phyloP scores from a whole-genome alignment of 2,797 vertebrate species.

The Etheostoma perlongum region DNA sequence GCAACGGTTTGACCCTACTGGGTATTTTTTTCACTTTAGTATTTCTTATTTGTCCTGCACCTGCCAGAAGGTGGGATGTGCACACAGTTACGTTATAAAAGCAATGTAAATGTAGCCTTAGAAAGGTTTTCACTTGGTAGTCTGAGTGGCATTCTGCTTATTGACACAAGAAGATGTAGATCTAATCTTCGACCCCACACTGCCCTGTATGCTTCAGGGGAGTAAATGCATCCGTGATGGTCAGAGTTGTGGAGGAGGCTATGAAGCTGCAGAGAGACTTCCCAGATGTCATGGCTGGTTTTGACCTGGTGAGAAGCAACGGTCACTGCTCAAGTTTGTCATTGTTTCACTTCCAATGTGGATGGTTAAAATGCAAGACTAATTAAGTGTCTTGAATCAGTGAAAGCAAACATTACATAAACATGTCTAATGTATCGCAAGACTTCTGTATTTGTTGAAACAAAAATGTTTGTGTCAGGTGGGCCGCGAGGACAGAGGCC shows the following conservation, averaged over 20 bases:
- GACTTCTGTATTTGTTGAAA: neutral
- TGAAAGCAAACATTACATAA: neutral
- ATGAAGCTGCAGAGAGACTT: constrained; percentile 85
- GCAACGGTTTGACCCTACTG: too few relatives aligned
- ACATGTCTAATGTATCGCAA: neutral
- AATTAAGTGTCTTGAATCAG: neutral
- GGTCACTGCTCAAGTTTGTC: neutral
- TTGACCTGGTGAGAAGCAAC: constrained; percentile 89
- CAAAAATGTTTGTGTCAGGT: constrained; percentile 74
- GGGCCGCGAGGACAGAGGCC: constrained; percentile 90
- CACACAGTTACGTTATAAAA: too few relatives aligned
- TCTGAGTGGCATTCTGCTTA: neutral
- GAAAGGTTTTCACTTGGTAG: neutral
- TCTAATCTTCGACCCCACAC: neutral
- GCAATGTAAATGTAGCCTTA: too few relatives aligned
- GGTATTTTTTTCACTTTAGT: too few relatives aligned
- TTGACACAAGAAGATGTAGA: neutral
- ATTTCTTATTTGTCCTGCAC: too few relatives aligned
- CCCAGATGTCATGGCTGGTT: constrained; percentile 90
- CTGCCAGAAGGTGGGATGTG: too few relatives aligned
- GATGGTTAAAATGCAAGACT: neutral
- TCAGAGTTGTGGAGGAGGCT: constrained; percentile 78
- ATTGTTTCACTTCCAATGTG: neutral
- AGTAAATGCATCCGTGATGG: constrained; percentile 78
- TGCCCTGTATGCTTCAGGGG: constrained; percentile 74